phyloP scores from a whole-genome alignment of 2,888 invertebrate genomes.

The Mesorhabditis spiculigera region DNA sequence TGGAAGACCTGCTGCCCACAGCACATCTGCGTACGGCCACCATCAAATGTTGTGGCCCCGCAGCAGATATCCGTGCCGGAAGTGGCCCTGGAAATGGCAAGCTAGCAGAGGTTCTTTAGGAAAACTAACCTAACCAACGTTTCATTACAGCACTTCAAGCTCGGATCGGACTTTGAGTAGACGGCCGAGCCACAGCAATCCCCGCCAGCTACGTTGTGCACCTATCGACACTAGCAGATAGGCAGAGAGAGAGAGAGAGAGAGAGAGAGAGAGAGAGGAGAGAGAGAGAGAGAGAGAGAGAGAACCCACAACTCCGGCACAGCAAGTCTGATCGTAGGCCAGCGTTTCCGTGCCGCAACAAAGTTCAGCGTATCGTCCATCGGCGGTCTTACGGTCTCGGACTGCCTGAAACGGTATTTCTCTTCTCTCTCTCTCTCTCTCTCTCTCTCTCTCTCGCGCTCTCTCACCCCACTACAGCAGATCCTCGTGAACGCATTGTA shows the following conservation, averaged over 20 bases:
- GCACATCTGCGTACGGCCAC: conserved; percentile 45
- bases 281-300: no score
- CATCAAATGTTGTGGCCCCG: conserved; percentile 47
- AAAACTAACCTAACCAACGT: conserved; percentile 26
- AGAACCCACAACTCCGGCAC: conserved; percentile 43
- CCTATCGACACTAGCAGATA: conserved; percentile 23
- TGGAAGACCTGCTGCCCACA: conserved; percentile 39
- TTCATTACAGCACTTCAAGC: conserved; percentile 47
- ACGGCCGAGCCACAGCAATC: conserved; percentile 54
- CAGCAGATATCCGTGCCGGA: conserved; percentile 42
- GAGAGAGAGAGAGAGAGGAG: no score
- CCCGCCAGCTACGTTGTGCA: conserved; percentile 53
- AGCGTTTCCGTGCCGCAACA: conserved; percentile 30
- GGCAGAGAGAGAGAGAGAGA: no score
- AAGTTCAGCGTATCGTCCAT: conserved; percentile 14
- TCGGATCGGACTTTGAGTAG: conserved; percentile 35
- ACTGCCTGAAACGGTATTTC: conserved; percentile 1
- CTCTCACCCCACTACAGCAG: conserved; percentile 44
- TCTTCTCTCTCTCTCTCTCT: conserved; percentile 5
- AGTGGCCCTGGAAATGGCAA: conserved; percentile 16
- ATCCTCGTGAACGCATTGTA: conserved; percentile 50
- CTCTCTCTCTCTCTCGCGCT: background rate
- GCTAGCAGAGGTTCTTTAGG: conserved; percentile 11
- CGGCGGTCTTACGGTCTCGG: conserved; percentile 13
- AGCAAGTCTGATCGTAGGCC: conserved; percentile 55